These are phyloP conservation scores for Acrocephalus scirpaceus DNA, from an alignment of 2,797 vertebrate species.

Conservation along the genomic window DNA sequence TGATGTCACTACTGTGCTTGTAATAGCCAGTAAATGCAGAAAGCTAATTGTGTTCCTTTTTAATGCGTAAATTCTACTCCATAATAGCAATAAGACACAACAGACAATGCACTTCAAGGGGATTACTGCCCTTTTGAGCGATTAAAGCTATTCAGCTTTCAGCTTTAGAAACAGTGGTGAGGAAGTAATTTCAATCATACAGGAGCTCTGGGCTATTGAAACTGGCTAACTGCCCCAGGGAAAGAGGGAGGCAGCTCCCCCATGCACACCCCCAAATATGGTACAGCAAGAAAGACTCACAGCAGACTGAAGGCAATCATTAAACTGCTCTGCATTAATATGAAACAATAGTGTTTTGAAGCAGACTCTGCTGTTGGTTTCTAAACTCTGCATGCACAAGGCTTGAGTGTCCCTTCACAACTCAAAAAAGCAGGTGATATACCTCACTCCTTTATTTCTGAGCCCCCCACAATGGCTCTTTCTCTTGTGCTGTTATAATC, in stretches of 20 bases:
- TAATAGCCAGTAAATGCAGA: conserved; percentile 63
- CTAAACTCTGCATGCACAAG: not conserved
- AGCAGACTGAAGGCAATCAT: not conserved
- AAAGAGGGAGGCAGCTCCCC: conserved; percentile 4
- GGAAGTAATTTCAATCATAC: conserved; percentile 48
- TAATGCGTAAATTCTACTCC: conserved; percentile 57
- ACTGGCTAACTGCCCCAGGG: conserved; percentile 10
- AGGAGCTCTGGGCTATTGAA: conserved; percentile 44
- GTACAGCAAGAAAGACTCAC: not conserved
- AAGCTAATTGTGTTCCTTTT: conserved; percentile 68
- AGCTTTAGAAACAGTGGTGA: conserved; percentile 30
- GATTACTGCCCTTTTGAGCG: conserved; percentile 41
- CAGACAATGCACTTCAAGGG: conserved; percentile 41
- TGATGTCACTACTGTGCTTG: conserved; percentile 47
- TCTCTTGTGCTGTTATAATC: not conserved
- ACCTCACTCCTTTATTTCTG: not conserved
- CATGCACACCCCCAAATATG: not conserved
- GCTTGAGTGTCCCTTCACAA: not conserved
- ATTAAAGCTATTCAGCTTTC: conserved; percentile 61
- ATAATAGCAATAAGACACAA: conserved; percentile 42
- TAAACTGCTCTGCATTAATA: conserved; percentile 26
- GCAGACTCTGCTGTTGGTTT: not conserved
- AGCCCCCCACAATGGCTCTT: not conserved
- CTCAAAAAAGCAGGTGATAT: not conserved
- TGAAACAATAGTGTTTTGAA: not conserved